These are phyloP conservation scores for Smittia sp. DNA, from an alignment of 2,888 invertebrate species.

Conservation along the genomic window DNA sequence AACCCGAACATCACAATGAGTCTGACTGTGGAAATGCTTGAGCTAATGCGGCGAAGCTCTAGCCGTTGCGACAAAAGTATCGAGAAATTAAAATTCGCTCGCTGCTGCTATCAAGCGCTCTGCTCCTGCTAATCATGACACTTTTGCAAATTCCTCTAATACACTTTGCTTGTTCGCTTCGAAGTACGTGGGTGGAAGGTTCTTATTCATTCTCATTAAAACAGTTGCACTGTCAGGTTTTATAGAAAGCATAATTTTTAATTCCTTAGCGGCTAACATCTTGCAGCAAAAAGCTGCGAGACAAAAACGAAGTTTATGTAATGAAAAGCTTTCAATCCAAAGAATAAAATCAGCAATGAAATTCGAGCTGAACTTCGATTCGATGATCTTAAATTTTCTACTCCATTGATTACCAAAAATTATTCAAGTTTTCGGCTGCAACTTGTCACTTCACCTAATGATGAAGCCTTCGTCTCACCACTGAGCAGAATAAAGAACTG, in stretches of 20 bases:
- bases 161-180: not conserved
- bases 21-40: too few species aligned
- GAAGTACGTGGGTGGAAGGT: not conserved
- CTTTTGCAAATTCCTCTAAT: not conserved
- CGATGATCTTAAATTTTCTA: too few species aligned
- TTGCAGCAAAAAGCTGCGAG: too few species aligned
- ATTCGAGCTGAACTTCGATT: not conserved
- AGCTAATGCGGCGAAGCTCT: too few species aligned
- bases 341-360: not conserved
- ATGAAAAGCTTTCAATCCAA: not conserved
- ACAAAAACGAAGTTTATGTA: not conserved
- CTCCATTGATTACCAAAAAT: too few species aligned
- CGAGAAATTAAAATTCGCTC: not conserved
- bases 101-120: not conserved
- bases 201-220: constrained; percentile 12
- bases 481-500: too few species aligned
- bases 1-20: too few species aligned
- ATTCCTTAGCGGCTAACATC: not conserved
- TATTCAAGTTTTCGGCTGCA: too few species aligned
- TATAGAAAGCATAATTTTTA: constrained; percentile 15
- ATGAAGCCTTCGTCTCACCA: too few species aligned
- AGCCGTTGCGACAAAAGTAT: not conserved
- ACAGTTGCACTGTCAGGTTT: not conserved
- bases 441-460: too few species aligned
- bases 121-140: not conserved